Base-by-base conservation (phyloP, 2,113 vertebrate species). In the Hippopotamus amphibius region DNA sequence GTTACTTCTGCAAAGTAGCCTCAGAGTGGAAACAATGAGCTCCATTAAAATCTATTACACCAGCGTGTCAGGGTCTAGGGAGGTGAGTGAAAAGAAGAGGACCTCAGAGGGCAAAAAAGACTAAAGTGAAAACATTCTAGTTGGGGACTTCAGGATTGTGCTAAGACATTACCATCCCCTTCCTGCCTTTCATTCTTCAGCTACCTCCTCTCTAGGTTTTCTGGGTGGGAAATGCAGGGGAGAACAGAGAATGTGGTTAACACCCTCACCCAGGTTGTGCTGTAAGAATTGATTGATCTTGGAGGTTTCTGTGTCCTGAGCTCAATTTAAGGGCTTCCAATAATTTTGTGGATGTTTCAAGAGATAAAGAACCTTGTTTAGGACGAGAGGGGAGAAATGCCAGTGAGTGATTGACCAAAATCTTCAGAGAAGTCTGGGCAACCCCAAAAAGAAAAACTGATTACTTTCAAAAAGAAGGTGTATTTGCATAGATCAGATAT, bases 11-110 rank as follows among this genome's bases (percentile, higher is more conserved):
- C 66, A 74, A 92, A 97, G 16, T 66, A 79, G 6, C n/a, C 1
- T 68, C 24, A 5, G 48, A 30, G 5, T 68, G 22, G 24, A 77
- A 93, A 90, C 50, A 68, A 65, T 90, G 90, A 84, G 19, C 74
- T 94, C 95, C 94, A 88, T 97, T 37, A 46, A 43, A 41, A 65
- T 83, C 4, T 66, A 89, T 71, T 87, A 97, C 61, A 61, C 41
- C 74, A 90, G 93, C 5, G n/a, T 92, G 12, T 85, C 41, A 53
- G 81, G 88, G 2, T 68, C 74, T 86, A 76, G 69, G 79, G 74
- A 77, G 95, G 90, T 90, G 53, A 96, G 90, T 85, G 24, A 50
- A 33, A 57, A 81, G 41, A 37, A 87, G 48, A 43, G 11, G 1
- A 11, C 22, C 17, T 94, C 12, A 81, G 46, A 4, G 1, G 24